phyloP scores from a whole-genome alignment of 2,888 invertebrate species.

The Drosophila leonis region DNA sequence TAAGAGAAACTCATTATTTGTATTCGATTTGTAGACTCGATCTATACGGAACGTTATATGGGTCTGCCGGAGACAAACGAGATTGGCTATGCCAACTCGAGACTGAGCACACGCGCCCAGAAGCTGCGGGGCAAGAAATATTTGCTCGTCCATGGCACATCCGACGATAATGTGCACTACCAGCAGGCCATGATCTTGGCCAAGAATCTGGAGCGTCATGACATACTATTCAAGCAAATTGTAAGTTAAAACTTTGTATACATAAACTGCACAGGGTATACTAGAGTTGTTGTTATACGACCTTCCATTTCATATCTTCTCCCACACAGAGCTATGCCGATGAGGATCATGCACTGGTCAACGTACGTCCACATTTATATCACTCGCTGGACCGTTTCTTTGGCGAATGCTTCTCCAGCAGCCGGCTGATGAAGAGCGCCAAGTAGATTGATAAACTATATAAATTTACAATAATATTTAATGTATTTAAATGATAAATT shows the following conservation, averaged over 20 bases:
- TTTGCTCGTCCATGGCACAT: constrained; percentile 96
- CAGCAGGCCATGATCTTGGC: constrained; percentile 98
- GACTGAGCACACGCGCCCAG: constrained; percentile 90
- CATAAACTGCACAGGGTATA: too few relatives aligned
- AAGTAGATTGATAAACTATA: constrained; percentile 48
- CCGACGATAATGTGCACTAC: constrained; percentile 98
- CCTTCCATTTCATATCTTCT: neutral
- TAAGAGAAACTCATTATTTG: too few relatives aligned
- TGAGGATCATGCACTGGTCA: constrained; percentile 94
- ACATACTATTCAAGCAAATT: constrained; percentile 96
- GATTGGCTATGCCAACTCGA: constrained; percentile 90
- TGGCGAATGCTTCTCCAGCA: constrained; percentile 84
- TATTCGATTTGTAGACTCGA: constrained; percentile 90
- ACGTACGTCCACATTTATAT: constrained; percentile 94
- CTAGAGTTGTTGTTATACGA: neutral
- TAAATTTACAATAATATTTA: constrained; percentile 31
- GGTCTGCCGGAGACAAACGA: constrained; percentile 92
- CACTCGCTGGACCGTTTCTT: constrained; percentile 95
- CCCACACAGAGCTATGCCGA: constrained; percentile 94
- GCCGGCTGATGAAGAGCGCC: constrained; percentile 77
- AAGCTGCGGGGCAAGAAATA: constrained; percentile 91
- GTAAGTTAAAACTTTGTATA: constrained; percentile 87
- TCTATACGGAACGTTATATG: constrained; percentile 99
- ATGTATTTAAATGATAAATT: constrained; percentile 31
- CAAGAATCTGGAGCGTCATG: constrained; percentile 92